Evolutionary conservation across 2,888 invertebrate species (phyloP), one percentile per base, ranked within the genome.

Genomic region (Biston betularia): DNA sequence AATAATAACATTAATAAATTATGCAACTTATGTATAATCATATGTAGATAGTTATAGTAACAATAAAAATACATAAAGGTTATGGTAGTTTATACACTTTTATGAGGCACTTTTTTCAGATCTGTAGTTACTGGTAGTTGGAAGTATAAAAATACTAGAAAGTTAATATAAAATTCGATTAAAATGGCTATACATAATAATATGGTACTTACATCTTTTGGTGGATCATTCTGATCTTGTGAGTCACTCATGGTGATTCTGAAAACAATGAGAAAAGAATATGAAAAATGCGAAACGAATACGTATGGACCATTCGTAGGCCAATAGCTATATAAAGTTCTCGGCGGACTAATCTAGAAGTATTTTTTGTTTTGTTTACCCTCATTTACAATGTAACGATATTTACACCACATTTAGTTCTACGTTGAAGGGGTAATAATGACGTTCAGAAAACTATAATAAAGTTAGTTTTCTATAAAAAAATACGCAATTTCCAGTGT

Each of bases 181-280:
- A 24, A 24, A 3, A 24, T 24, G 3, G 3, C n/a, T 24, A 24
- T 24, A 24, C 24, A 24, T 3, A 24, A 24, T n/a, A n/a, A n/a
- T 42, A 11, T 42, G 2, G 46, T 15, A 86, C 89, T 88, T 79
- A 93, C 93, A 85, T 92, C 92, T 75, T 89, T 93, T 71, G 92
- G 90, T 11, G 90, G 89, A 50, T 93, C 93, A 75, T 89, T 92
- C 68, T 92, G 93, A 70, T 92, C 88, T 65, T 80, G 79, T 72
- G 89, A 86, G 75, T 93, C 93, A 85, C 90, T 84, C 93, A 93
- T 93, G 69, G 72, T 87, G 69, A 38, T 63, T 60, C 74, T 85
- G 82, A 70, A 72, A 81, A 34, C 33, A 67, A 68, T 70, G 52
- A 61, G 38, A 64, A 62, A 70, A 4, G 33, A 9, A 1, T 34